phyloP scores from a whole-genome alignment of 1,140 invertebrate genomes.

The Cecropterus lyciades region DNA sequence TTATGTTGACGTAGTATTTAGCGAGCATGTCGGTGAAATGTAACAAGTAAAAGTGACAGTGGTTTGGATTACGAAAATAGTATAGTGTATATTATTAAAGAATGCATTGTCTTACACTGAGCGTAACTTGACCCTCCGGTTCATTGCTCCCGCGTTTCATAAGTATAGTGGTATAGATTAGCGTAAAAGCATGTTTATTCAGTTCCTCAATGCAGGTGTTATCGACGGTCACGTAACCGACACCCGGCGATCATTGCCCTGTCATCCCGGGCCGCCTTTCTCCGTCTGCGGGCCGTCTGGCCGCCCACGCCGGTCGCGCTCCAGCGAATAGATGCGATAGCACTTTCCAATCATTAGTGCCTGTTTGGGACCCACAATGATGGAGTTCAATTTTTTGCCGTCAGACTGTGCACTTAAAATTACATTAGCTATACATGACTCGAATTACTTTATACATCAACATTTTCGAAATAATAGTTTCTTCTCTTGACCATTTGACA shows the following conservation, averaged over 20 bases:
- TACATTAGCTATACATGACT: slow-evolving; percentile 1
- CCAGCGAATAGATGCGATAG: slow-evolving; percentile 23
- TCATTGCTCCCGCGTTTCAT: background rate
- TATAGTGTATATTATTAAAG: background rate
- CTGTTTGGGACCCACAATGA: slow-evolving; percentile 2
- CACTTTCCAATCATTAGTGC: slow-evolving; percentile 35
- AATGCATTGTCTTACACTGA: background rate
- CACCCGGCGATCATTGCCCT: slow-evolving; percentile 42
- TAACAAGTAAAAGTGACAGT: too few relatives aligned
- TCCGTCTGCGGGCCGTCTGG: slow-evolving; percentile 63
- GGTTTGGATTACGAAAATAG: too few relatives aligned
- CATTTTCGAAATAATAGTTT: background rate
- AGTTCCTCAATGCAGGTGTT: background rate
- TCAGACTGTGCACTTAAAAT: background rate
- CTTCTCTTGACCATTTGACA: too few relatives aligned
- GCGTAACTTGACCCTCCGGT: background rate
- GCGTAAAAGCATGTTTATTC: slow-evolving; percentile 1
- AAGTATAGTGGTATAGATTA: background rate
- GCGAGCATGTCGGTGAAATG: too few relatives aligned
- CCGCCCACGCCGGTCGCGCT: slow-evolving; percentile 22
- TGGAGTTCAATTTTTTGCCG: background rate
- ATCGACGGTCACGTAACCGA: slow-evolving; percentile 30
- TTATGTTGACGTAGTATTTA: too few relatives aligned
- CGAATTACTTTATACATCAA: background rate
- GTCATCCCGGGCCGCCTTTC: slow-evolving; percentile 53